Percentiles rank a stretch among this genome's conserved stretches.
Evolutionary conservation across 2,113 vertebrate genomes (phyloP).

Genomic region (Pogonocichla stellata): DNA sequence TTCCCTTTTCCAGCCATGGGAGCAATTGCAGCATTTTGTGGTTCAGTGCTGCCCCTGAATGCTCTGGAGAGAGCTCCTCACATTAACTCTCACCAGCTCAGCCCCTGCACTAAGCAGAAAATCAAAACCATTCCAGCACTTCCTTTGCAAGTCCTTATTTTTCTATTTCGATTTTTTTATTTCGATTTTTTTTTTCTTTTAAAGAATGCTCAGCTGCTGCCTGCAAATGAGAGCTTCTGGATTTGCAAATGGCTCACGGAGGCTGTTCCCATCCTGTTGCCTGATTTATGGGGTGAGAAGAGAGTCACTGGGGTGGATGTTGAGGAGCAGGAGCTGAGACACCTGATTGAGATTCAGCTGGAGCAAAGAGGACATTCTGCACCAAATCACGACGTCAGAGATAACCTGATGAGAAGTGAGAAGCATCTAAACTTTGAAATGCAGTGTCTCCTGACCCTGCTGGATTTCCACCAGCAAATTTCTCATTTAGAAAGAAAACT

Average conservation of each 20-base stretch:
- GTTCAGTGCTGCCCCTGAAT: background rate
- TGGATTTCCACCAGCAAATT: background rate
- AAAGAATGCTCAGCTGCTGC: background rate
- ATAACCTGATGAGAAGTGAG: background rate
- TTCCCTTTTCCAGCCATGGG: background rate
- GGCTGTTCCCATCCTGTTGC: background rate
- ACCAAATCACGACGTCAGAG: background rate
- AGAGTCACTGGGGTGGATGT: background rate
- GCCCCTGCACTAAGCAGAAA: no score
- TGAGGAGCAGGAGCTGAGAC: background rate
- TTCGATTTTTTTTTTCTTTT: background rate
- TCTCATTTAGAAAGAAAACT: slow-evolving; percentile 3
- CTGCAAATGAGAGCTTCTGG: background rate
- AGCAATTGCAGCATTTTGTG: background rate
- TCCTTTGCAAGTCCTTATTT: background rate
- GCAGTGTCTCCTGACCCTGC: background rate
- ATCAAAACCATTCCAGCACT: background rate
- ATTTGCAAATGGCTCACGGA: background rate
- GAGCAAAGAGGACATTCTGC: background rate
- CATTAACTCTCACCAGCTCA: no score
- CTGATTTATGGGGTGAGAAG: background rate
- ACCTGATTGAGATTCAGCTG: background rate
- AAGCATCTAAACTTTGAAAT: background rate
- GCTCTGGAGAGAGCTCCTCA: no score
- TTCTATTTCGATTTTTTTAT: fast-evolving